Evolutionary conservation across 2,888 invertebrate species (phyloP), one percentile per base, ranked within the genome.

Genomic region (Heliconius cydno): DNA sequence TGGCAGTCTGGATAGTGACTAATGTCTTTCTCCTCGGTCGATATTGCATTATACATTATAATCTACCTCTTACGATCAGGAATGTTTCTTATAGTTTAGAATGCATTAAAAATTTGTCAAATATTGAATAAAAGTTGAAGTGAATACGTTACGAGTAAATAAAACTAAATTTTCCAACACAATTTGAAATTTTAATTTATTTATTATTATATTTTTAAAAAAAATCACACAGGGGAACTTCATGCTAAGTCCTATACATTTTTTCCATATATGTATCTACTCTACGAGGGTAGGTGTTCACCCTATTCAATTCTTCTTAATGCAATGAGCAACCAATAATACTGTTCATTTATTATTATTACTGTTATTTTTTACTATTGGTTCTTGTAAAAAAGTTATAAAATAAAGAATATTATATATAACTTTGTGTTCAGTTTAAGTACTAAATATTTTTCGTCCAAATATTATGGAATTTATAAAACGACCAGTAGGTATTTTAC

Each of bases 1-100:
- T 76, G 78, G 65, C 78, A 41, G 81, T 80, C 83, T 79, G 79
- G 80, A 77, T 80, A 72, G 78, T 83, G 83, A 83, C 80, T 83
- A 83, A 83, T 83, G 79, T 68, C 72, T 28, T 46, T 66, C 38
- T 30, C 65, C 75, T 63, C 41, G 79, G 63, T 77, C 73, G 75
- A 81, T 81, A 77, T 68, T 66, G 73, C 73, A 73, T 73, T 73
- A 60, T 73, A 73, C 60, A 73, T 73, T 73, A 60, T 73, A 73
- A 73, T 73, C 34, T 60, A 73, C 30, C 57, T 73, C 60, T 38
- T 60, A 73, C 57, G n/a, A 73, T 15, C 57, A 57, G 38, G 30
- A 60, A 73, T 57, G 57, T n/a, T 60, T 15, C 52, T 34, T n/a
- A 13, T 72, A 72, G 57, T 72, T 13, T 34, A 4, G 6, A 52